Percentiles rank a stretch among this genome's conserved stretches.
phyloP scores from a whole-genome alignment of 2,888 invertebrate species.

The Conops quadrifasciatus region DNA sequence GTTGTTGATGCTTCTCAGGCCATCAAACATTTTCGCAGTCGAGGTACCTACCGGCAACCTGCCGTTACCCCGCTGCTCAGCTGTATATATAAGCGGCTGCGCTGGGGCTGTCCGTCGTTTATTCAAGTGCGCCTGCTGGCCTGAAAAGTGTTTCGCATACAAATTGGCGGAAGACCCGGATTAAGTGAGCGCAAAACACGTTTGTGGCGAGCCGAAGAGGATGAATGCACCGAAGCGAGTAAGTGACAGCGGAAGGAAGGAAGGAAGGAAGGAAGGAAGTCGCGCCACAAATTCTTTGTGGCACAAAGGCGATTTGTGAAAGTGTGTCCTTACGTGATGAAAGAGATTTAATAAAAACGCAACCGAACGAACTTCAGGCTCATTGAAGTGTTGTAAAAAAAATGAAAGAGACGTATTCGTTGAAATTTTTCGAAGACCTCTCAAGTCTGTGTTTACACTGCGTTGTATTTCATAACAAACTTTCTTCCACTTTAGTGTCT shows the following conservation, averaged over 20 bases:
- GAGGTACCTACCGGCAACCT: neutral
- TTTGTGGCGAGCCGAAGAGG: neutral
- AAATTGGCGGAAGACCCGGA: neutral
- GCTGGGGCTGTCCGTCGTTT: conserved; percentile 46
- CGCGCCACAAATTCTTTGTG: too few species aligned
- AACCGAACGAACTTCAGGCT: too few species aligned
- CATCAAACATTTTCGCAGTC: conserved; percentile 1
- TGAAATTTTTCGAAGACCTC: too few species aligned
- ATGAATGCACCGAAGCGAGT: conserved; percentile 46
- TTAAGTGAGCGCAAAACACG: neutral
- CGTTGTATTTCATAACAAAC: too few species aligned
- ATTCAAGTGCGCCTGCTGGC: conserved; percentile 48
- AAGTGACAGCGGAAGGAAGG: conserved; percentile 46
- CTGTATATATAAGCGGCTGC: conserved; percentile 52
- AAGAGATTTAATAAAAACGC: too few species aligned
- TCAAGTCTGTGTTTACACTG: neutral
- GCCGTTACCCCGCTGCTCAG: conserved; percentile 18
- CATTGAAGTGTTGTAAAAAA: too few species aligned
- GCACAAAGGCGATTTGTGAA: too few species aligned
- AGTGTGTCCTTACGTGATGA: too few species aligned
- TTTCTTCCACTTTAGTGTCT: conserved; percentile 42
- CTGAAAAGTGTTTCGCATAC: conserved; percentile 27
- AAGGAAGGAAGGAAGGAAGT: neutral
- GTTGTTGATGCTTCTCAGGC: neutral
- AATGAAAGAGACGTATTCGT: too few species aligned